Evolutionary conservation across 2,113 vertebrate species (phyloP).

Genomic region (Cinclus mexicanus): DNA sequence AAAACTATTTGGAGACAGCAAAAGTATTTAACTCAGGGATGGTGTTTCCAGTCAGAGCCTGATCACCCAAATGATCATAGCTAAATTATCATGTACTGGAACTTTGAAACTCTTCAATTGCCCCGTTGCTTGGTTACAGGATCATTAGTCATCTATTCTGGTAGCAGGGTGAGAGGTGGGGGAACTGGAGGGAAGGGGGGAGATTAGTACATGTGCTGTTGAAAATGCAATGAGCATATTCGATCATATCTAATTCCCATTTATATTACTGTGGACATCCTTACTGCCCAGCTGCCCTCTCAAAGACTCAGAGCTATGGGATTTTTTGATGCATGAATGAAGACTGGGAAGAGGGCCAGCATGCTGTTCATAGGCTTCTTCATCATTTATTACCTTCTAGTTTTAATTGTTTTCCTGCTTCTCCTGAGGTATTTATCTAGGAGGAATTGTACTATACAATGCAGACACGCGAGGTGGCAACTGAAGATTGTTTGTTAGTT

Average conservation of each 20-base stretch:
- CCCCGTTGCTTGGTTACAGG: slow-evolving; percentile 80
- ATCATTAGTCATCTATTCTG: slow-evolving; percentile 75
- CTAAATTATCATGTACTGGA: slow-evolving; percentile 62
- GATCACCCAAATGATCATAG: slow-evolving; percentile 31
- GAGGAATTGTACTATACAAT: slow-evolving; percentile 53
- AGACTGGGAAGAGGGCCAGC: slow-evolving; percentile 77
- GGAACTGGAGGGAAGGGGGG: slow-evolving; percentile 19
- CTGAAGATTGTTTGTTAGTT: slow-evolving; percentile 21
- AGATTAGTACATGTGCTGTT: slow-evolving; percentile 72
- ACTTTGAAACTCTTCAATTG: slow-evolving; percentile 74
- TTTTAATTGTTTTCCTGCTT: slow-evolving; percentile 84
- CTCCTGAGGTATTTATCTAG: slow-evolving; percentile 77
- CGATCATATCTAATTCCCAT: slow-evolving; percentile 80
- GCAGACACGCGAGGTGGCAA: slow-evolving; percentile 44
- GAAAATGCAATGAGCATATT: slow-evolving; percentile 72
- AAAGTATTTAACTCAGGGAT: slow-evolving; percentile 31
- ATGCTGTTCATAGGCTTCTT: slow-evolving; percentile 72
- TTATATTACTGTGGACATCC: slow-evolving; percentile 76
- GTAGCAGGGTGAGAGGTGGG: slow-evolving; percentile 56
- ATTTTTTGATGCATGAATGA: slow-evolving; percentile 81
- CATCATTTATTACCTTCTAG: slow-evolving; percentile 83
- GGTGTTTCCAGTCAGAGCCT: not conserved
- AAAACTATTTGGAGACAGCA: not conserved
- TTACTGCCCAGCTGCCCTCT: slow-evolving; percentile 82
- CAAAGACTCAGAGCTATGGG: slow-evolving; percentile 69